phyloP scores from a whole-genome alignment of 2,113 vertebrate genomes.

The Thalassoma bifasciatum region DNA sequence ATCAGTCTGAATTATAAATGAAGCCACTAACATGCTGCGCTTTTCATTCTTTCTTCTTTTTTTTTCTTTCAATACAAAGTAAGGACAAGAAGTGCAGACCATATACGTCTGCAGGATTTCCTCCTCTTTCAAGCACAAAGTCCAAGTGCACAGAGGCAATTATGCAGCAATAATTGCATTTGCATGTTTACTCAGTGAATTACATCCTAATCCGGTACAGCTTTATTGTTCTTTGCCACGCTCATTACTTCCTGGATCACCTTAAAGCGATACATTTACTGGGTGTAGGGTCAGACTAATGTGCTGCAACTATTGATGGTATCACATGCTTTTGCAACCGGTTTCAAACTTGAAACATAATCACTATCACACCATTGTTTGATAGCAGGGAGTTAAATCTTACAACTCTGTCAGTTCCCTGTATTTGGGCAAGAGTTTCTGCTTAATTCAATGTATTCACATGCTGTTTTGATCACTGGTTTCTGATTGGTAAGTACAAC shows the following conservation, averaged over 20 bases:
- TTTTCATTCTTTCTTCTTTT: no score
- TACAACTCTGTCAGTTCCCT: neutral
- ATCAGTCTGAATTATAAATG: neutral
- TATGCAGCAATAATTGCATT: conserved; percentile 18
- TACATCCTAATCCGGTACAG: neutral
- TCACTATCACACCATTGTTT: no score
- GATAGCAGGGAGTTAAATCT: neutral
- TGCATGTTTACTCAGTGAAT: conserved; percentile 29
- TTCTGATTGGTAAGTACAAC: no score
- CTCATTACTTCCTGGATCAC: neutral
- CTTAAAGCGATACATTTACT: neutral
- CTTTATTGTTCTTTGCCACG: neutral
- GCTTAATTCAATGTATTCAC: no score
- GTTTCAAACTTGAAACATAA: neutral
- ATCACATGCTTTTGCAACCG: neutral
- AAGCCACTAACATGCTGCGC: neutral
- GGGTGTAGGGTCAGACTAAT: neutral
- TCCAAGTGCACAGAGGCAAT: conserved; percentile 15
- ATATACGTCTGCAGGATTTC: neutral
- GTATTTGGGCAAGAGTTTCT: no score
- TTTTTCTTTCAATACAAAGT: no score
- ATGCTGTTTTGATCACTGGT: no score
- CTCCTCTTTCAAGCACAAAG: conserved; percentile 14
- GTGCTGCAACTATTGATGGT: neutral
- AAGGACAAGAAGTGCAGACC: neutral